These are phyloP conservation scores for Epinotia brunnichana DNA, from an alignment of 2,888 invertebrate species.

Conservation along the genomic window DNA sequence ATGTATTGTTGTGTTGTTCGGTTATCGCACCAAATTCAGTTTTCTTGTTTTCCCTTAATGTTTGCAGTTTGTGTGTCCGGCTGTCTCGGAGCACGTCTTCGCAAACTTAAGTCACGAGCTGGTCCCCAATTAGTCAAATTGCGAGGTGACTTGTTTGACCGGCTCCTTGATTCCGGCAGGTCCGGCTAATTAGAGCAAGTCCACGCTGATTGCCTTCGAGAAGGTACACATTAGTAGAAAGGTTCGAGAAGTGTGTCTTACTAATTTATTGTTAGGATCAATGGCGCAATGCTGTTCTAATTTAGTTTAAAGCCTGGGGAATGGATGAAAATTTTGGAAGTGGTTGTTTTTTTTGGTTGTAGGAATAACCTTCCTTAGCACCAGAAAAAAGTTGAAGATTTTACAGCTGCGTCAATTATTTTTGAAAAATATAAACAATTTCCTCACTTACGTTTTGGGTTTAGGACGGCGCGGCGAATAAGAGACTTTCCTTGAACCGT, in stretches of 20 bases:
- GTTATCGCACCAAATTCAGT: not conserved
- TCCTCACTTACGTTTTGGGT: too few species aligned
- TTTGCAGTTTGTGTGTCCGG: conserved; percentile 6
- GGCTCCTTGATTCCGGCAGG: conserved; percentile 60
- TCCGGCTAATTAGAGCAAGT: conserved; percentile 22
- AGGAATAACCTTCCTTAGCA: too few species aligned
- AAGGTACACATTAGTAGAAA: not conserved
- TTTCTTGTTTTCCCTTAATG: not conserved
- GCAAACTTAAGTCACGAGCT: conserved; percentile 31
- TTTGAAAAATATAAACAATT: too few species aligned
- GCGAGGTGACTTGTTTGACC: conserved; percentile 42
- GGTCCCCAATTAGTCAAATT: conserved; percentile 47
- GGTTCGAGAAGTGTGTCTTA: not conserved
- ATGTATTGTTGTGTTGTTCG: too few species aligned
- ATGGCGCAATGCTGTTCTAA: not conserved
- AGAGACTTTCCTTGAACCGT: too few species aligned
- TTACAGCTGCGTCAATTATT: too few species aligned
- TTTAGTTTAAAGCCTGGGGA: not conserved
- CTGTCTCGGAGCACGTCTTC: conserved; percentile 11
- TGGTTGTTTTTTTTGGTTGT: too few species aligned
- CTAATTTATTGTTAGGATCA: not conserved
- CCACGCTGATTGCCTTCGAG: conserved; percentile 25
- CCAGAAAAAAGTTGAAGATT: too few species aligned
- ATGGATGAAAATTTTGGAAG: too few species aligned
- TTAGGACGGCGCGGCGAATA: too few species aligned